Percentiles rank a stretch among this genome's conserved stretches.
phyloP scores from a whole-genome alignment of 2,888 invertebrate genomes.

The Aphelenchoides bicaudatus region DNA sequence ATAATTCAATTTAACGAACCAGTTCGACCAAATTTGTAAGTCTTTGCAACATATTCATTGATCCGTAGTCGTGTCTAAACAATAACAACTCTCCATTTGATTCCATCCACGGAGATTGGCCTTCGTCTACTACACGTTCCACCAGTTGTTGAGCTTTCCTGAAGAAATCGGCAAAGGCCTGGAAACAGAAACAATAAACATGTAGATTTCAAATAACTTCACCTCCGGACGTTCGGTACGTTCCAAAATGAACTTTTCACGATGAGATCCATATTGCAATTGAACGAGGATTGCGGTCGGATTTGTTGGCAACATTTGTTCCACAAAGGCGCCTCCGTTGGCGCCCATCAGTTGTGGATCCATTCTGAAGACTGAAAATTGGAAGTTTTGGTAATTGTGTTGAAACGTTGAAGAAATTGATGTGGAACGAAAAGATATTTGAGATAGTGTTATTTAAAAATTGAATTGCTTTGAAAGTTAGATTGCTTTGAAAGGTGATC shows the following conservation, averaged over 20 bases:
- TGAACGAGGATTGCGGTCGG: constrained; percentile 32
- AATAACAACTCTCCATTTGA: constrained; percentile 45
- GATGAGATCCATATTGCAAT: constrained; percentile 41
- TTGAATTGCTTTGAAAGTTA: no score
- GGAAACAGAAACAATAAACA: constrained; percentile 22
- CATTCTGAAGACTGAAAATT: no score
- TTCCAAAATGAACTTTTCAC: constrained; percentile 36
- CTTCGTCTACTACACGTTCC: constrained; percentile 27
- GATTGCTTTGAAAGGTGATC: no score
- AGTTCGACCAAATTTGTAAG: constrained; percentile 46
- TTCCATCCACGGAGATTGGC: not conserved
- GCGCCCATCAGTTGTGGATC: no score
- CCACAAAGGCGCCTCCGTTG: no score
- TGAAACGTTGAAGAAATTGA: no score
- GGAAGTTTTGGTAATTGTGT: no score
- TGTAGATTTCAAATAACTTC: constrained; percentile 19
- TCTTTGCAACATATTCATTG: constrained; percentile 50
- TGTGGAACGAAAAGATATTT: no score
- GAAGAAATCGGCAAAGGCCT: constrained; percentile 45
- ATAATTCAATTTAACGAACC: constrained; percentile 34
- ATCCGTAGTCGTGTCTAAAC: constrained; percentile 58
- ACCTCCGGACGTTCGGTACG: constrained; percentile 32
- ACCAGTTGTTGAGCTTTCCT: constrained; percentile 46
- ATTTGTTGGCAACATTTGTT: no score
- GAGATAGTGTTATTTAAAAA: no score